Conservation (phyloP, 2,797 vertebrate species). For the Lacerta agilis region DNA sequence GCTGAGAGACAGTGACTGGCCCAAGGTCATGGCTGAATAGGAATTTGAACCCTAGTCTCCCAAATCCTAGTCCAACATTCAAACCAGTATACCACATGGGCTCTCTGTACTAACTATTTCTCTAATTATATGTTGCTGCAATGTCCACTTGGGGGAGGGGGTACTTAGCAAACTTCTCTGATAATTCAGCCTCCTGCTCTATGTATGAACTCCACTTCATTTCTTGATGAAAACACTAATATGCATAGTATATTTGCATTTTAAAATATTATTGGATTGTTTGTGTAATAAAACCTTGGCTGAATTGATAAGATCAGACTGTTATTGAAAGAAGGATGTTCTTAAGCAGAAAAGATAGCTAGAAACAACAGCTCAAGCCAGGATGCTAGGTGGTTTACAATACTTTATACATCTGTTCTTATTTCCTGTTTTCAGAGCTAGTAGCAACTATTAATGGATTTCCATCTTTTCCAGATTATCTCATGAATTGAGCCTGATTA, state of each 20-base stretch:
- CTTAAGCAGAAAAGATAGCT: neutral
- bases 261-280: neutral
- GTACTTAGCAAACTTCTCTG: neutral
- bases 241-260: neutral
- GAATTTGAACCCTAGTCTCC: too few species aligned
- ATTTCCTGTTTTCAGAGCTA: constrained; percentile 10
- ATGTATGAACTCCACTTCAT: neutral
- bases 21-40: too few species aligned
- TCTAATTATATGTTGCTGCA: neutral
- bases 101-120: neutral
- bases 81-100: too few species aligned
- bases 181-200: neutral
- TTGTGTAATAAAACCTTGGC: neutral
- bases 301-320: neutral
- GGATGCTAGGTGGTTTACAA: neutral
- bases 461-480: neutral
- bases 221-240: neutral
- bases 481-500: neutral
- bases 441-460: neutral
- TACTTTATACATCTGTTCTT: constrained; percentile 14
- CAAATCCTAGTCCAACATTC: too few species aligned
- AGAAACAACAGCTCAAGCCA: constrained; percentile 14
- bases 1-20: too few species aligned
- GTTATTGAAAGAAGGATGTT: neutral
- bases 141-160: neutral